Conservation (phyloP, 2,888 invertebrate species). For the Cryptocephalus primarius region DNA sequence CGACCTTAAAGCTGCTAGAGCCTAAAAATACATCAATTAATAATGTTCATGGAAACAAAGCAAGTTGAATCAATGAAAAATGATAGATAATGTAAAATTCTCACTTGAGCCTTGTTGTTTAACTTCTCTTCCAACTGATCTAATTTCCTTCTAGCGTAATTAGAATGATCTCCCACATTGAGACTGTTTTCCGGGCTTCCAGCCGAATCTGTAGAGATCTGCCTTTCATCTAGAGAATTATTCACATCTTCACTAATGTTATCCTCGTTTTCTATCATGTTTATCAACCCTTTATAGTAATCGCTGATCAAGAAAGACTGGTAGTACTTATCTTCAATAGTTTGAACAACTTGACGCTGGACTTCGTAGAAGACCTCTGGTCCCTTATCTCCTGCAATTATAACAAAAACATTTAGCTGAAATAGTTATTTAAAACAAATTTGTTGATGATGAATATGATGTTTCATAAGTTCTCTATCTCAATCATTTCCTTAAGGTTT, state of each 20-base stretch:
- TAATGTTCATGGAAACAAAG: neutral
- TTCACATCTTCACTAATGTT: constrained; percentile 37
- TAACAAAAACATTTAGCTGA: neutral
- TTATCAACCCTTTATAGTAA: constrained; percentile 64
- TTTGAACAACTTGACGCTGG: constrained; percentile 66
- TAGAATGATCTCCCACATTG: constrained; percentile 73
- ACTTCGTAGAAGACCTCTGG: constrained; percentile 83
- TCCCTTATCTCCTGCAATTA: constrained; percentile 62
- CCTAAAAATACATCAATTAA: constrained; percentile 37
- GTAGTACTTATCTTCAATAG: constrained; percentile 79
- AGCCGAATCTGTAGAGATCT: constrained; percentile 44
- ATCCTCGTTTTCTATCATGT: constrained; percentile 50
- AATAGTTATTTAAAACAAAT: neutral
- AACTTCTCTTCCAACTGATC: constrained; percentile 76
- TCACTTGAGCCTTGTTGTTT: constrained; percentile 66
- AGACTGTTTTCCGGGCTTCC: constrained; percentile 41
- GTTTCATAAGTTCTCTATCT: neutral
- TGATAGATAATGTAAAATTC: constrained; percentile 1
- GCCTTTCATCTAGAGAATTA: constrained; percentile 42
- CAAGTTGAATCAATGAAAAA: neutral
- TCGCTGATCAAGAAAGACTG: constrained; percentile 81
- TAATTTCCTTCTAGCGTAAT: constrained; percentile 69
- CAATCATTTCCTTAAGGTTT: neutral
- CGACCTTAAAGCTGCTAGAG: constrained; percentile 69
- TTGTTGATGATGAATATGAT: neutral